Evolutionary conservation across 2,113 vertebrate genomes (phyloP).

Genomic region (Campylomormyrus tamandua): DNA sequence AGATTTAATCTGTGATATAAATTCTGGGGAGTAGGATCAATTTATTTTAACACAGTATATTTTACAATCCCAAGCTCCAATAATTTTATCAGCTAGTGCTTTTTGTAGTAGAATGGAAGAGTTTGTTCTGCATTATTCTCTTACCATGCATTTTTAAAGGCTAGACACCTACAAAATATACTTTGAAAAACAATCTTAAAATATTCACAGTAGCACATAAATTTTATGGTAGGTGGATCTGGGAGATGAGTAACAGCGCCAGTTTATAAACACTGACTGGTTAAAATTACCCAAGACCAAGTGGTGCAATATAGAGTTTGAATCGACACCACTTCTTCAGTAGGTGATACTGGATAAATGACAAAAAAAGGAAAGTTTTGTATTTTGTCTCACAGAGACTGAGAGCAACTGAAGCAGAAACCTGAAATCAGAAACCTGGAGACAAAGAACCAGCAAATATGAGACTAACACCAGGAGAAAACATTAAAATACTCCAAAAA

Average conservation of each 20-base stretch:
- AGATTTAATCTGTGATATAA: background rate
- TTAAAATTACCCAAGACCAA: background rate
- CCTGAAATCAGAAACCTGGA: background rate
- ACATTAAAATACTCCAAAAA: background rate
- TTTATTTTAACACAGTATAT: background rate
- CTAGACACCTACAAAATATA: background rate
- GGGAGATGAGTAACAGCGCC: background rate
- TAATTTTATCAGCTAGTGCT: background rate
- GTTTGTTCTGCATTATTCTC: background rate
- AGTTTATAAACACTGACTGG: background rate
- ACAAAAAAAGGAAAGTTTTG: background rate
- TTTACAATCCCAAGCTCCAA: background rate
- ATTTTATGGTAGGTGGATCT: background rate
- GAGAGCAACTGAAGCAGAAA: background rate
- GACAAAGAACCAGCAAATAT: background rate
- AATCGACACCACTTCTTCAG: background rate
- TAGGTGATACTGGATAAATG: background rate
- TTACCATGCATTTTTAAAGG: background rate
- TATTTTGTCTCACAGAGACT: background rate
- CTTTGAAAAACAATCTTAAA: background rate
- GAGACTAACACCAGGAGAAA: background rate
- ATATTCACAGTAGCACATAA: background rate
- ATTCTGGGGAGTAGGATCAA: background rate
- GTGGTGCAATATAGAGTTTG: background rate
- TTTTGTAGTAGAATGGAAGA: background rate